phyloP scores from a whole-genome alignment of 2,797 vertebrate species.

The Eremophila alpestris region DNA sequence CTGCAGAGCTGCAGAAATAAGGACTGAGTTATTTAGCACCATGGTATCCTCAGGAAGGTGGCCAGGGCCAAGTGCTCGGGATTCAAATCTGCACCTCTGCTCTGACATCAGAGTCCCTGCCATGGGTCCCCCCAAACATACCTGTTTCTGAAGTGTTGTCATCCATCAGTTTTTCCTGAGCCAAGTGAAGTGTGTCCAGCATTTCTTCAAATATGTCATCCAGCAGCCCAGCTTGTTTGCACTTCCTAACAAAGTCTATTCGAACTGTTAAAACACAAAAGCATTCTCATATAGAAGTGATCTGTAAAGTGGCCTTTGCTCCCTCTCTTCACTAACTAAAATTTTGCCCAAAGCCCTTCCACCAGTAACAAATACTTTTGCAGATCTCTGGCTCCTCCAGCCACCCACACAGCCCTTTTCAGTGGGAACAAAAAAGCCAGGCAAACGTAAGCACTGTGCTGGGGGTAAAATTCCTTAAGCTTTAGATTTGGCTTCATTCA shows the following conservation, averaged over 20 bases:
- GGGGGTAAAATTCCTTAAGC: neutral
- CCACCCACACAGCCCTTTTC: neutral
- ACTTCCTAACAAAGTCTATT: constrained; percentile 74
- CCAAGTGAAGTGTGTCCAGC: constrained; percentile 69
- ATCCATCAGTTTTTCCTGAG: constrained; percentile 71
- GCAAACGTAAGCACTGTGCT: fast-evolving
- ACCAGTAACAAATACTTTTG: neutral
- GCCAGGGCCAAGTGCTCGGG: neutral
- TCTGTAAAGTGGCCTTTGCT: neutral
- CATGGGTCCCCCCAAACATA: neutral
- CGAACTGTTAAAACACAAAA: constrained; percentile 32
- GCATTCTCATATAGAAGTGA: neutral
- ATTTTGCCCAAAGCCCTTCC: neutral
- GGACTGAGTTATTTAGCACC: neutral
- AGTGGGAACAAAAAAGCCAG: neutral
- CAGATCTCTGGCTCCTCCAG: neutral
- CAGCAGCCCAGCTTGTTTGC: constrained; percentile 76
- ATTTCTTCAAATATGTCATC: constrained; percentile 76
- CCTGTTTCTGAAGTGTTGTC: constrained; percentile 76
- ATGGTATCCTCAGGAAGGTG: neutral
- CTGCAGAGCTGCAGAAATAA: neutral
- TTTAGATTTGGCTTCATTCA: neutral
- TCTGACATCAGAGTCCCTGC: neutral
- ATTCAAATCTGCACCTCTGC: neutral
- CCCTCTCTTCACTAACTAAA: neutral